Conservation (phyloP, 2,113 vertebrate species). For the Pseudopipra pipra region DNA sequence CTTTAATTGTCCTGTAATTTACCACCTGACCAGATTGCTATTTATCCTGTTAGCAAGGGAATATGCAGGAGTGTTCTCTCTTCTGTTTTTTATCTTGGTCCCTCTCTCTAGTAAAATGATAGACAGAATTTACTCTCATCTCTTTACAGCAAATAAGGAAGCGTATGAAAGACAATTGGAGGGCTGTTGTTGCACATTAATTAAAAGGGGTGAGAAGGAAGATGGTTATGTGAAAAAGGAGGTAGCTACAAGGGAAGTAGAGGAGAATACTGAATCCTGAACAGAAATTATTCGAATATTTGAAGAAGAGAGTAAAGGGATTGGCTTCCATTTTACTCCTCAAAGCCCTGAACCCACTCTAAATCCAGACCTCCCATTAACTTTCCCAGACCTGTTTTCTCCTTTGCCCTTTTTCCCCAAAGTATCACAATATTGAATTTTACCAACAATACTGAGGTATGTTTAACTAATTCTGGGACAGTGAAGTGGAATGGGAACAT, state of each 20-base stretch:
- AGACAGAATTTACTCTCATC: not conserved
- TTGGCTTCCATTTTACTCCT: not conserved
- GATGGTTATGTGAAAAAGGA: not conserved
- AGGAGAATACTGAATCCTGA: not conserved
- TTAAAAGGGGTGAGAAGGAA: not conserved
- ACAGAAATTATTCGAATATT: not conserved
- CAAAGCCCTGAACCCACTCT: not conserved
- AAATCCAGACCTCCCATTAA: not conserved
- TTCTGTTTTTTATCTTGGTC: not conserved
- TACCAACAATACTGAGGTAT: not conserved
- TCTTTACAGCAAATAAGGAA: not conserved
- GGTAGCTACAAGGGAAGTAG: not conserved
- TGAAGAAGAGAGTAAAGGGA: not conserved
- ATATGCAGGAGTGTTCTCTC: not conserved
- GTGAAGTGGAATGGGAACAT: not conserved
- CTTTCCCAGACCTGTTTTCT: not conserved
- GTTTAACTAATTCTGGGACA: not conserved
- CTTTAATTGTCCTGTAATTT: not conserved
- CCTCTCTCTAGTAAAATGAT: not conserved
- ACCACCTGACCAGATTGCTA: not conserved
- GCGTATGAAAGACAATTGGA: not conserved
- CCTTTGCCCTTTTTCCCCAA: not conserved
- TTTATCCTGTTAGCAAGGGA: not conserved
- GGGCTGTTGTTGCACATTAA: not conserved
- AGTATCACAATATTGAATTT: not conserved